A percentile compares a stretch with the other conserved stretches of the same genome.
Evolutionary conservation across 2,888 invertebrate genomes (phyloP).

Genomic region (Heliconius erato): DNA sequence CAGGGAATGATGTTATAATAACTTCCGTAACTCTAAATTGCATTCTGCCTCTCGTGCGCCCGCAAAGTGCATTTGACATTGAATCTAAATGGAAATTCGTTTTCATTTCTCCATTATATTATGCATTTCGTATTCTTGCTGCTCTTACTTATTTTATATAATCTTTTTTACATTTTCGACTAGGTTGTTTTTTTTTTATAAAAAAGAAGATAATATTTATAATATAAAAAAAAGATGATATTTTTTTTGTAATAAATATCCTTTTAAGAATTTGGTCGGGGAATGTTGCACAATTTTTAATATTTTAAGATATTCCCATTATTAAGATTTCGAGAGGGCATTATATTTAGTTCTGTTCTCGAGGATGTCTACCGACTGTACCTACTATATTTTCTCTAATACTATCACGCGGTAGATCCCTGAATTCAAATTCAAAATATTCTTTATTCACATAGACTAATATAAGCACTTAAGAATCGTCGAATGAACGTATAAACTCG

Average conservation of each 20-base stretch:
- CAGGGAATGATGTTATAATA: neutral
- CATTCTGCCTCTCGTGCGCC: slow-evolving; percentile 4
- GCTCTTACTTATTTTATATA: neutral
- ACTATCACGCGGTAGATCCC: too few relatives aligned
- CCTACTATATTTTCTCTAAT: too few relatives aligned
- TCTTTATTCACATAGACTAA: too few relatives aligned
- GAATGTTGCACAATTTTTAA: too few relatives aligned
- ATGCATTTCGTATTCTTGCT: neutral
- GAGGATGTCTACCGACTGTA: too few relatives aligned
- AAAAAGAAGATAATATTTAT: too few relatives aligned
- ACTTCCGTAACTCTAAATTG: slow-evolving; percentile 8
- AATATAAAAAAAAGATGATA: too few relatives aligned
- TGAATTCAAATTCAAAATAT: too few relatives aligned
- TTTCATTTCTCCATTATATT: slow-evolving; percentile 12
- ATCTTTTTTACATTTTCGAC: neutral
- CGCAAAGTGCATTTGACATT: slow-evolving; percentile 29
- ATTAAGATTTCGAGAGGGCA: neutral
- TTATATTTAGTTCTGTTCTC: neutral
- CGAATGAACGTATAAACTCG: too few relatives aligned
- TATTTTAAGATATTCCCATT: too few relatives aligned
- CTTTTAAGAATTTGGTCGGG: too few relatives aligned
- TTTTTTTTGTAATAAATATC: neutral
- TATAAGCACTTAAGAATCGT: too few relatives aligned
- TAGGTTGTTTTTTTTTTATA: neutral
- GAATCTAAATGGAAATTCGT: slow-evolving; percentile 28